Conservation (phyloP, 2,888 invertebrate genomes). For the Amiota communis region DNA sequence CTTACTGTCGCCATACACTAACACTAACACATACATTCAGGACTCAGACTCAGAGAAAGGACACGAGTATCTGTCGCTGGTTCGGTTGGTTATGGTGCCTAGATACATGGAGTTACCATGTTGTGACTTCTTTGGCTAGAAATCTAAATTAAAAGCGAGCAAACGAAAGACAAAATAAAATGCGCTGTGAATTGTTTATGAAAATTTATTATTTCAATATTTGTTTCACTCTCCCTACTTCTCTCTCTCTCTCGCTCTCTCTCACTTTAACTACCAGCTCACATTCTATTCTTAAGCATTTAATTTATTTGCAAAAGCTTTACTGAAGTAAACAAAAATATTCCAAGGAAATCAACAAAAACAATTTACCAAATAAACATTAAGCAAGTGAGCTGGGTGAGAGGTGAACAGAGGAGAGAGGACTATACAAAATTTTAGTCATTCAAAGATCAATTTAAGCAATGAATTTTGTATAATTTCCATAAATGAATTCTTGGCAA, state of each 20-base stretch:
- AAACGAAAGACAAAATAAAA: no score
- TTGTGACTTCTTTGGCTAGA: constrained; percentile 5
- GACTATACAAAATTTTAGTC: no score
- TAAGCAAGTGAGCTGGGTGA: no score
- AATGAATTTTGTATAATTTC: no score
- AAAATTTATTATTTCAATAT: constrained; percentile 67
- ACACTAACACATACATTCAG: constrained; percentile 32
- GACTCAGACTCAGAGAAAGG: constrained; percentile 37
- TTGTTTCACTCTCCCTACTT: constrained; percentile 52
- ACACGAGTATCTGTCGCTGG: not conserved
- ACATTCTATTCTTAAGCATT: no score
- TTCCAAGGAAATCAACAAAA: not conserved
- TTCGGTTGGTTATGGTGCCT: no score
- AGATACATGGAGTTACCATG: not conserved
- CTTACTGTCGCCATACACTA: constrained; percentile 26
- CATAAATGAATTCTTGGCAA: not conserved
- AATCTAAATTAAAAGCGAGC: constrained; percentile 22
- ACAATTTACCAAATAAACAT: not conserved
- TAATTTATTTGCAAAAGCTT: no score
- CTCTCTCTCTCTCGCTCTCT: no score
- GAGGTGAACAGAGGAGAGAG: no score
- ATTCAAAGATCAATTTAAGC: no score
- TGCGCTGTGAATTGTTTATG: constrained; percentile 58
- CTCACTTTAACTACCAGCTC: no score
- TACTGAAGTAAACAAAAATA: not conserved